Evolutionary conservation across 2,113 vertebrate species (phyloP).

Genomic region (Pongo pygmaeus): DNA sequence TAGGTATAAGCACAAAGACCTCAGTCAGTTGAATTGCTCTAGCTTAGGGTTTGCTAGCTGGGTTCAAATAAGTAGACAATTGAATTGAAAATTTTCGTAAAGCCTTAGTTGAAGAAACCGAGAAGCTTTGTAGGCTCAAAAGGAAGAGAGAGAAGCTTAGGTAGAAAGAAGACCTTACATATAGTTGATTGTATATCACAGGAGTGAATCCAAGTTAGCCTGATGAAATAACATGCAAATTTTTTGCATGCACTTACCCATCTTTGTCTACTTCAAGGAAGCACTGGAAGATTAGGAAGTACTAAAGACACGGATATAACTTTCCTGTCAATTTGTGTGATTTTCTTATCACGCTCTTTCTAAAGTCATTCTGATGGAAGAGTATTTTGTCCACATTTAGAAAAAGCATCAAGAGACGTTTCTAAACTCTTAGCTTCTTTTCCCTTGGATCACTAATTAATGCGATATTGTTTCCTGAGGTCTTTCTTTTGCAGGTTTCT

Average conservation of each 20-base stretch:
- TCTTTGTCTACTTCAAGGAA: neutral
- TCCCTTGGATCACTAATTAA: neutral
- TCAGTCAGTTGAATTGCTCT: neutral
- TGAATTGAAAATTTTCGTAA: neutral
- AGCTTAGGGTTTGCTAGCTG: neutral
- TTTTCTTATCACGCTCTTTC: neutral
- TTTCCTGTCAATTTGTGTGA: neutral
- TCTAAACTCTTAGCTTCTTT: neutral
- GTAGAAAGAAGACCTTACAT: neutral
- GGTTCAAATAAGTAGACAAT: neutral
- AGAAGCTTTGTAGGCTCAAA: neutral
- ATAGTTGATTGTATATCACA: neutral
- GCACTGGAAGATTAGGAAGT: neutral
- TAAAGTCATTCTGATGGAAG: neutral
- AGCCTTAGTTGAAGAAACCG: neutral
- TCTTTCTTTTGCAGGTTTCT: neutral
- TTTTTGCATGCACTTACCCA: neutral
- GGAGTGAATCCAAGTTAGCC: neutral
- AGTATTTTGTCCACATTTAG: neutral
- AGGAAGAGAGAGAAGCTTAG: neutral
- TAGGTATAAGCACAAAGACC: neutral
- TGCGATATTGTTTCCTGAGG: neutral
- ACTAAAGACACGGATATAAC: neutral
- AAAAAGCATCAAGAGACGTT: neutral
- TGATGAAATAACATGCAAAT: neutral